phyloP scores from a whole-genome alignment of 2,797 vertebrate genomes.

The Clarias laeviceps region DNA sequence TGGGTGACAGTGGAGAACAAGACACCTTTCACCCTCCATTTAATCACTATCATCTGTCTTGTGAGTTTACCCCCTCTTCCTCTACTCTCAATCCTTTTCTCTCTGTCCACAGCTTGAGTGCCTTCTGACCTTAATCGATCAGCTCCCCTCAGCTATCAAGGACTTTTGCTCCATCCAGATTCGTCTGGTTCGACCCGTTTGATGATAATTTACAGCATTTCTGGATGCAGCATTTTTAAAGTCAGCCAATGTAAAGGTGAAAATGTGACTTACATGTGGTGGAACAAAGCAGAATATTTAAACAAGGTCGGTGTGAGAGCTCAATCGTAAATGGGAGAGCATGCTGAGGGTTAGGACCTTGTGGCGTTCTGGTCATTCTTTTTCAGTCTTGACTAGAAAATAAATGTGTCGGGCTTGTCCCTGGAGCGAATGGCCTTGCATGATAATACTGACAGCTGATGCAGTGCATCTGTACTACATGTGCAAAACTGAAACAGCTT shows the following conservation, averaged over 20 bases:
- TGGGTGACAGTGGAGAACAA: conserved; percentile 6
- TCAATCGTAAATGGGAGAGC: not conserved
- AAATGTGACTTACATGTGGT: not conserved
- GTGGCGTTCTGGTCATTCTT: not conserved
- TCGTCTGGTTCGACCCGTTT: conserved; percentile 2
- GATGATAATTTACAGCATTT: conserved; percentile 28
- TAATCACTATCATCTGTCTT: conserved; percentile 23
- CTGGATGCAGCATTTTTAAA: not conserved
- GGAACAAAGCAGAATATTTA: not conserved
- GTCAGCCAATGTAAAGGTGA: not conserved
- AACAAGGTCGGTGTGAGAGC: not conserved
- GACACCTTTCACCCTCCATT: conserved; percentile 18
- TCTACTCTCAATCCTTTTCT: not conserved
- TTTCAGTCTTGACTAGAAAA: not conserved
- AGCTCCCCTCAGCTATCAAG: not conserved
- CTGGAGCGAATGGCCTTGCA: not conserved
- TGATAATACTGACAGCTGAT: not conserved
- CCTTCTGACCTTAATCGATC: not conserved
- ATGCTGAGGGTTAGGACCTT: not conserved
- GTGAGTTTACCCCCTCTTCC: conserved; percentile 39
- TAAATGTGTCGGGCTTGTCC: not conserved
- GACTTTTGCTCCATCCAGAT: conserved; percentile 8
- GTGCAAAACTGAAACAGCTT: not conserved
- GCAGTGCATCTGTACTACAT: not conserved
- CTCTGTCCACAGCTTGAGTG: not conserved